Percentiles rank a stretch among this genome's conserved stretches.
phyloP scores from a whole-genome alignment of 2,113 vertebrate genomes.

The Xiphophorus maculatus region DNA sequence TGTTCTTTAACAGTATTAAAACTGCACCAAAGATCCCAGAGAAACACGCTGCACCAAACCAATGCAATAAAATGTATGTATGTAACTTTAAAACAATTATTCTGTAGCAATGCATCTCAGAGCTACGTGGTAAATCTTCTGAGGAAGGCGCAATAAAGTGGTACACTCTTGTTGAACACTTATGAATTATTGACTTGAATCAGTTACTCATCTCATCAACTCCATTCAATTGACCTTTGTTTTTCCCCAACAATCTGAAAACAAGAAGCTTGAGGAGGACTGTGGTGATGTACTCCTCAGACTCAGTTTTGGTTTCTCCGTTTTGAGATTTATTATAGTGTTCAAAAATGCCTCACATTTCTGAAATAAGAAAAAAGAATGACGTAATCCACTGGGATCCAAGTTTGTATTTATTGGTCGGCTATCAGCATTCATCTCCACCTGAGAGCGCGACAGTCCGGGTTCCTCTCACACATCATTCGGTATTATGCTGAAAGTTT shows the following conservation, averaged over 20 bases:
- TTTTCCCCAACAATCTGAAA: background rate
- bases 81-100: background rate
- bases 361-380: background rate
- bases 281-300: no score
- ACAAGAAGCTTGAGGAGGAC: background rate
- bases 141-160: constrained; percentile 61
- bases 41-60: constrained; percentile 14
- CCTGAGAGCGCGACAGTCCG: constrained; percentile 1
- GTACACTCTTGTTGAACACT: constrained; percentile 13
- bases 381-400: background rate
- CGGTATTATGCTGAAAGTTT: background rate
- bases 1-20: background rate
- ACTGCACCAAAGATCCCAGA: constrained; percentile 51
- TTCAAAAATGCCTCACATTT: background rate
- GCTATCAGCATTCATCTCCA: background rate
- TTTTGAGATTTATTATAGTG: background rate
- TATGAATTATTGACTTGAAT: background rate
- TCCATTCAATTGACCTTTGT: background rate
- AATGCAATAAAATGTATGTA: constrained; percentile 17
- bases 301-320: no score
- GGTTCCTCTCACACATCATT: constrained; percentile 1
- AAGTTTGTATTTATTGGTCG: background rate
- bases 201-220: no score
- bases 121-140: constrained; percentile 44
- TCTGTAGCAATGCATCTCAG: constrained; percentile 9